Percentiles rank a stretch among this genome's conserved stretches.
Conservation (phyloP, 64 coral and sea anemone species). For the Platygyra sinensis region DNA sequence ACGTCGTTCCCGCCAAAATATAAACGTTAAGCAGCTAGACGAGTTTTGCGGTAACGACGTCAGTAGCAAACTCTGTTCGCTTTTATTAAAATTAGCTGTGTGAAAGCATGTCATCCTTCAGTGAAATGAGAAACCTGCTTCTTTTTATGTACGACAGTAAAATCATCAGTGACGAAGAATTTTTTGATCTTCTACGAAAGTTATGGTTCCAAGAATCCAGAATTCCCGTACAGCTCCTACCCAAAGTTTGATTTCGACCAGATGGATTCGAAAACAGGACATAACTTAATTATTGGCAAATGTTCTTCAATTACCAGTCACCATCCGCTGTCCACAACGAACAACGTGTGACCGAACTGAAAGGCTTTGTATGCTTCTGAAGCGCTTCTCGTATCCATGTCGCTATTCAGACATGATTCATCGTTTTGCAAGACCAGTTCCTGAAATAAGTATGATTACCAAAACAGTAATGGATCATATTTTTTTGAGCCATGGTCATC, state of each 20-base stretch:
- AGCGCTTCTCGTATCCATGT: slow-evolving; percentile 5
- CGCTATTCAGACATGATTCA: slow-evolving; percentile 1
- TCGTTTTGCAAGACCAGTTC: neutral
- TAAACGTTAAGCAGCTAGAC: neutral
- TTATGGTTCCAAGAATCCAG: neutral
- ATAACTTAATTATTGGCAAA: too few species aligned
- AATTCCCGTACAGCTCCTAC: too few species aligned
- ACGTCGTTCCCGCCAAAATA: neutral
- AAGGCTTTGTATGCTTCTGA: too few species aligned
- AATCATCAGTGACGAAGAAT: neutral
- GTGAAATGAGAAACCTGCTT: slow-evolving; percentile 1
- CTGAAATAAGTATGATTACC: neutral
- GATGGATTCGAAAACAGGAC: too few species aligned
- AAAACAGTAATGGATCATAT: slow-evolving; percentile 3
- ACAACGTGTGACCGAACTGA: neutral
- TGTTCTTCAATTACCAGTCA: too few species aligned
- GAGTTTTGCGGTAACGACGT: neutral
- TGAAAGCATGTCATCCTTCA: neutral
- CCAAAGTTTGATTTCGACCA: too few species aligned
- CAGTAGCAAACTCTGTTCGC: neutral
- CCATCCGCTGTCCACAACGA: too few species aligned
- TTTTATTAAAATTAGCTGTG: neutral
- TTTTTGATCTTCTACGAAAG: slow-evolving; percentile 11
- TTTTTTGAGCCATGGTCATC: neutral
- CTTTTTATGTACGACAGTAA: neutral